Base-by-base conservation (phyloP, 2,797 vertebrate species). In the Monodelphis domestica region DNA sequence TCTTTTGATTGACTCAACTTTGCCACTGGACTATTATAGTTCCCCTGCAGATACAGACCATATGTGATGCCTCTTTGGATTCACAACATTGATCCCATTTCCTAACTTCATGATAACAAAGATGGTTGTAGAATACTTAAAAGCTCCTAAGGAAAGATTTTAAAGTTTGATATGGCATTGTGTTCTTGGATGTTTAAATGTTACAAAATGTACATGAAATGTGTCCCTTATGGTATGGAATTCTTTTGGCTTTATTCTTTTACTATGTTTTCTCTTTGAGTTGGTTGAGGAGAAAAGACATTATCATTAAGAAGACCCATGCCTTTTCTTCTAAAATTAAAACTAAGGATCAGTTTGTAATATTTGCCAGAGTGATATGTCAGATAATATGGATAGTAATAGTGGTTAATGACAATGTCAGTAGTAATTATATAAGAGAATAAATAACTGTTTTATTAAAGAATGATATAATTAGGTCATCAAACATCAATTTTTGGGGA, bases 401-500 rank as follows among this genome's bases (percentile, higher is more conserved):
- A 78, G 45, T 4, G 7, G 9, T 45, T 78, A 78, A 78, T 45
- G 70, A 26, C 45, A 38, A 45, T 78, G 38, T 78, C 45, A 38
- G 70, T 78, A 26, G 38, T 78, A 10, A n/a, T n/a, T 45, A 17
- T 38, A 78, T 78, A 9, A 7, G 7, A 78, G 38, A 21, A 78
- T 45, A 45, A 78, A 78, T 9, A 78, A 45, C 45, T 78, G n/a
- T 78, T 78, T 78, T 45, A 45, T 10, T 78, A 21, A 78, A 45
- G 21, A 24, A 45, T 45, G 38, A 45, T 45, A 45, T 78, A 70
- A 45, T 78, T 78, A 45, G 33, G 26, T n/a, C 26, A 78, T 94
- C 63, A 45, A 24, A 89, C 91, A 55, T 91, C 92, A 90, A 88
- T 91, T 90, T 93, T 93, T 90, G 94, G 89, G 78, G 45, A 94